Conservation (phyloP, 2,888 invertebrate genomes). For the Cheilosia vulpina region DNA sequence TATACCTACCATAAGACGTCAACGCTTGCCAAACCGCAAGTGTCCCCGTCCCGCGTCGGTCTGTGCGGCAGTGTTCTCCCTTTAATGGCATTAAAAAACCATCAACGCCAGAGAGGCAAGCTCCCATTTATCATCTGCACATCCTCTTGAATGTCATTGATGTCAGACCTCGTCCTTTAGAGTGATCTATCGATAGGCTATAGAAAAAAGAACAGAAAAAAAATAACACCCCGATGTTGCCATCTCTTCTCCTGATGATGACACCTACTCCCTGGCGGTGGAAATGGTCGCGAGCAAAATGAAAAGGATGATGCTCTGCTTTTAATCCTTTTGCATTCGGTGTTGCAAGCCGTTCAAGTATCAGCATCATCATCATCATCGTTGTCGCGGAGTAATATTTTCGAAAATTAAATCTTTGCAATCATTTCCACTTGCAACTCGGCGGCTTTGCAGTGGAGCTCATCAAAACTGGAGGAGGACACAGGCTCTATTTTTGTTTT, state of each 20-base stretch:
- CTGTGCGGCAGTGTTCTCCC: constrained; percentile 23
- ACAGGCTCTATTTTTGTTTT: neutral
- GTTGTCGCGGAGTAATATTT: constrained; percentile 49
- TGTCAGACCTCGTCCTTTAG: constrained; percentile 70
- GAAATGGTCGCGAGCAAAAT: constrained; percentile 30
- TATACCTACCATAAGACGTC: constrained; percentile 24
- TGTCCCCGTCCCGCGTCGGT: constrained; percentile 40
- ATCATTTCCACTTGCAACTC: constrained; percentile 50
- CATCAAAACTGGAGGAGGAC: neutral
- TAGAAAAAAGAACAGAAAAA: constrained; percentile 35
- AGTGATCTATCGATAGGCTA: constrained; percentile 73
- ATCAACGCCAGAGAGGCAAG: constrained; percentile 66
- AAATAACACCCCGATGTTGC: constrained; percentile 34
- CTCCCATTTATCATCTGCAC: constrained; percentile 74
- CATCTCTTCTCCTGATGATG: constrained; percentile 43
- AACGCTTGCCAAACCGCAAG: constrained; percentile 62
- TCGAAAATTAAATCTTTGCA: constrained; percentile 64
- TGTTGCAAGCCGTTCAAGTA: constrained; percentile 48
- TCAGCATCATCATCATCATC: constrained; percentile 17
- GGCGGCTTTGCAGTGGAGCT: constrained; percentile 6
- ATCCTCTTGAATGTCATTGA: constrained; percentile 73
- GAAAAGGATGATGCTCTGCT: constrained; percentile 55
- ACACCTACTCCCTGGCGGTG: constrained; percentile 45
- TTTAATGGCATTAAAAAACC: constrained; percentile 71
- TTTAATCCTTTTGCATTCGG: constrained; percentile 59